These are phyloP conservation scores for Cebidichthys violaceus DNA, from an alignment of 2,113 vertebrate species.

Conservation along the genomic window DNA sequence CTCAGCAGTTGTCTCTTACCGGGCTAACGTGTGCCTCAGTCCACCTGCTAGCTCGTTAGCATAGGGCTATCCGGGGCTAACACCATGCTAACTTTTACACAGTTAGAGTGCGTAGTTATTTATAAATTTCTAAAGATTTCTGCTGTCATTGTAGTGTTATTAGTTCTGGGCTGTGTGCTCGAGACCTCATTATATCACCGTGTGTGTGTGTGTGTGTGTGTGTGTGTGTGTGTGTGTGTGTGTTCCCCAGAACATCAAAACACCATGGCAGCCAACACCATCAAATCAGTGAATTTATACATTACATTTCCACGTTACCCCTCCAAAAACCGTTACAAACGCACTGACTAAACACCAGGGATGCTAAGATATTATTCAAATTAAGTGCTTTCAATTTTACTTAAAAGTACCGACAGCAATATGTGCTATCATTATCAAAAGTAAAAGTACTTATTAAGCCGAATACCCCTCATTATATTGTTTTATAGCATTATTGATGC, in stretches of 20 bases:
- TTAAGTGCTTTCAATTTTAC: not conserved
- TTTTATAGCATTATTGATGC: not conserved
- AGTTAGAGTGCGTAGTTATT: not conserved
- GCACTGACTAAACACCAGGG: not conserved
- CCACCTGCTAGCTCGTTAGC: conserved; percentile 57
- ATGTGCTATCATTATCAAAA: not conserved
- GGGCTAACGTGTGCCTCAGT: not conserved
- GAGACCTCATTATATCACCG: not conserved
- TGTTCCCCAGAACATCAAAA: not conserved
- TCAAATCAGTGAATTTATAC: not conserved
- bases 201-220: not conserved
- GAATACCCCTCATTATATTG: not conserved
- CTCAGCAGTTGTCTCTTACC: not conserved
- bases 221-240: not conserved
- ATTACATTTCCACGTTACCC: not conserved
- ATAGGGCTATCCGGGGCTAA: conserved; percentile 37
- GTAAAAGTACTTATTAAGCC: not conserved
- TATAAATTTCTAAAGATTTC: not conserved
- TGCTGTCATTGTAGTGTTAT: not conserved
- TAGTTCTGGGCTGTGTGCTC: not conserved
- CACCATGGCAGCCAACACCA: not conserved
- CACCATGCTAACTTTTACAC: not conserved
- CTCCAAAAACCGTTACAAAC: not conserved
- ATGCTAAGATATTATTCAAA: not conserved
- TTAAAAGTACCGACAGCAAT: not conserved